Conservation (phyloP, 2,888 invertebrate genomes). For the Aethes cnicana region DNA sequence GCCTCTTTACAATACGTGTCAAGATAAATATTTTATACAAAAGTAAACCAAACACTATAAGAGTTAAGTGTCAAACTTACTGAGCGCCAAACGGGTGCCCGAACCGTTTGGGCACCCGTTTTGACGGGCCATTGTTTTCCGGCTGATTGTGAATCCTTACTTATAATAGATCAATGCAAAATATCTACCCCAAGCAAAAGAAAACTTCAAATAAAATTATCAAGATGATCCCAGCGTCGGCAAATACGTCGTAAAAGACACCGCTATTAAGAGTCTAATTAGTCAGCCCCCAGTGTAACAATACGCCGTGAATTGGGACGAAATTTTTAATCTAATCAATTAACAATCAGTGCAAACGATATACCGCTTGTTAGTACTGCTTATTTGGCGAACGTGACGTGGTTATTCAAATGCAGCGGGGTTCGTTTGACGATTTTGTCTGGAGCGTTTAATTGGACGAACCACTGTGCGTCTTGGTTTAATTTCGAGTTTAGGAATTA, state of each 20-base stretch:
- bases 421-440: slow-evolving; percentile 72
- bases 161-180: too few relatives aligned
- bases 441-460: slow-evolving; percentile 63
- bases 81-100: too few relatives aligned
- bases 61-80: too few relatives aligned
- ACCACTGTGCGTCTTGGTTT: slow-evolving; percentile 51
- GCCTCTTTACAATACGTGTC: too few relatives aligned
- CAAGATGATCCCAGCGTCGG: slow-evolving; percentile 54
- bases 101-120: too few relatives aligned
- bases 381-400: slow-evolving; percentile 80
- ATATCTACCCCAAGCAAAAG: background rate
- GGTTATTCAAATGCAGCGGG: slow-evolving; percentile 71
- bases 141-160: too few relatives aligned
- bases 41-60: too few relatives aligned
- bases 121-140: too few relatives aligned
- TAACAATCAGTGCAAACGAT: slow-evolving; percentile 82
- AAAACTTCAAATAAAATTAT: slow-evolving; percentile 31
- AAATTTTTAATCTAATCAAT: slow-evolving; percentile 83
- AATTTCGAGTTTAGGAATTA: slow-evolving; percentile 21
- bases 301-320: slow-evolving; percentile 70
- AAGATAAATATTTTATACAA: too few relatives aligned
- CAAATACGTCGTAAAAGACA: slow-evolving; percentile 74
- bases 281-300: slow-evolving; percentile 67
- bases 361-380: slow-evolving; percentile 79
- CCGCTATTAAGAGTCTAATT: slow-evolving; percentile 71